A percentile compares a stretch with the other conserved stretches of the same genome.
phyloP scores from a whole-genome alignment of 2,888 invertebrate genomes.

The Cyclophora albipunctata region DNA sequence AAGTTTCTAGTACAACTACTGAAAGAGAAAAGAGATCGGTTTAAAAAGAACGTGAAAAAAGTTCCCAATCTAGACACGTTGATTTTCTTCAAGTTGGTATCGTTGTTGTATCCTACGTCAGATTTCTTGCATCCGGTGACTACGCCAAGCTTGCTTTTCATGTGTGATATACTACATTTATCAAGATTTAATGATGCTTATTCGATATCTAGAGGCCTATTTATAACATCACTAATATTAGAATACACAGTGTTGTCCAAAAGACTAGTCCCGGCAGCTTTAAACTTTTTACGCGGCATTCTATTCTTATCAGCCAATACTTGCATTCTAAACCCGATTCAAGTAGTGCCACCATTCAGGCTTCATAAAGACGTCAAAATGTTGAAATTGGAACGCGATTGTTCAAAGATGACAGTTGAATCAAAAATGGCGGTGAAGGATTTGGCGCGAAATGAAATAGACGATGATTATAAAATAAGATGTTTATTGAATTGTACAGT shows the following conservation, averaged over 20 bases:
- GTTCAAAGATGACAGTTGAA: constrained; percentile 45
- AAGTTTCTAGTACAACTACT: constrained; percentile 80
- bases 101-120: constrained; percentile 89
- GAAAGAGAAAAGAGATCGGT: constrained; percentile 81
- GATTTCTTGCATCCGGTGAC: constrained; percentile 92
- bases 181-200: constrained; percentile 77
- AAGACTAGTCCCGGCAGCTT: constrained; percentile 85
- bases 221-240: constrained; percentile 81
- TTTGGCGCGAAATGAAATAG: constrained; percentile 66
- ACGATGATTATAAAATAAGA: constrained; percentile 79
- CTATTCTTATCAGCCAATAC: constrained; percentile 82
- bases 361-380: constrained; percentile 69
- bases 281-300: constrained; percentile 86
- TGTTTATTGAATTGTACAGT: constrained; percentile 71
- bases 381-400: constrained; percentile 74
- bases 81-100: constrained; percentile 87
- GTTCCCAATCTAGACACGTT: constrained; percentile 82
- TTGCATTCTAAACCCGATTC: constrained; percentile 72
- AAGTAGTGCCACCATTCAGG: constrained; percentile 82
- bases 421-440: constrained; percentile 73
- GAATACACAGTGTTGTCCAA: constrained; percentile 89
- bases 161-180: constrained; percentile 84
- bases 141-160: constrained; percentile 89
- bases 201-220: constrained; percentile 86
- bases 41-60: constrained; percentile 71